phyloP scores from a whole-genome alignment of 2,113 vertebrate genomes.

The Notothenia rossii region DNA sequence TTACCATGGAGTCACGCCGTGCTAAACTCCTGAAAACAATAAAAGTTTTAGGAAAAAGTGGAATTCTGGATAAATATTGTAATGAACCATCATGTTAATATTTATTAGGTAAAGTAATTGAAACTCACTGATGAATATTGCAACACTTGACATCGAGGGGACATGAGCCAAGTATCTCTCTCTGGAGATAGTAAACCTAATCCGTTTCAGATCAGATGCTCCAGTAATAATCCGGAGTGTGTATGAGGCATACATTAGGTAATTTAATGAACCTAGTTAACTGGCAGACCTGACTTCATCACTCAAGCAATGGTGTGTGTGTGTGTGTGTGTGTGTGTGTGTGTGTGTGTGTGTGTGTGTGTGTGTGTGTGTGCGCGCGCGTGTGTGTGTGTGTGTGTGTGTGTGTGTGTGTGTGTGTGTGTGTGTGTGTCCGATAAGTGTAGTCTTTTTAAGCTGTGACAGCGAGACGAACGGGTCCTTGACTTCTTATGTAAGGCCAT shows the following conservation, averaged over 20 bases:
- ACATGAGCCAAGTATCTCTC: conserved; percentile 6
- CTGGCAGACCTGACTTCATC: conserved; percentile 5
- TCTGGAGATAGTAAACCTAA: conserved; percentile 12
- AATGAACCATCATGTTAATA: neutral
- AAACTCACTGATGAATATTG: conserved; percentile 39
- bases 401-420: too few relatives aligned
- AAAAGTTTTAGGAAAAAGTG: neutral
- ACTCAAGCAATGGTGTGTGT: too few relatives aligned
- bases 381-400: too few relatives aligned
- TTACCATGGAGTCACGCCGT: conserved; percentile 18
- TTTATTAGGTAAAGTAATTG: conserved; percentile 18
- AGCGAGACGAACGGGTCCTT: too few relatives aligned
- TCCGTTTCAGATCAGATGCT: conserved; percentile 43
- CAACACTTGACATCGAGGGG: conserved; percentile 6
- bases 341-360: too few relatives aligned
- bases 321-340: too few relatives aligned
- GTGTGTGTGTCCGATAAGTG: too few relatives aligned
- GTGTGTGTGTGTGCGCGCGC: too few relatives aligned
- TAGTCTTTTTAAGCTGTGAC: too few relatives aligned
- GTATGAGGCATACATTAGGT: neutral
- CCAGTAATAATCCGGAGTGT: conserved; percentile 27
- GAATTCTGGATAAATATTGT: neutral
- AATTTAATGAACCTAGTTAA: neutral
- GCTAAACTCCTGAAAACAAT: conserved; percentile 2
- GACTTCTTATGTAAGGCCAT: too few relatives aligned